phyloP scores from a whole-genome alignment of 1,140 invertebrate species.

The Caenorhabditis brenneri region DNA sequence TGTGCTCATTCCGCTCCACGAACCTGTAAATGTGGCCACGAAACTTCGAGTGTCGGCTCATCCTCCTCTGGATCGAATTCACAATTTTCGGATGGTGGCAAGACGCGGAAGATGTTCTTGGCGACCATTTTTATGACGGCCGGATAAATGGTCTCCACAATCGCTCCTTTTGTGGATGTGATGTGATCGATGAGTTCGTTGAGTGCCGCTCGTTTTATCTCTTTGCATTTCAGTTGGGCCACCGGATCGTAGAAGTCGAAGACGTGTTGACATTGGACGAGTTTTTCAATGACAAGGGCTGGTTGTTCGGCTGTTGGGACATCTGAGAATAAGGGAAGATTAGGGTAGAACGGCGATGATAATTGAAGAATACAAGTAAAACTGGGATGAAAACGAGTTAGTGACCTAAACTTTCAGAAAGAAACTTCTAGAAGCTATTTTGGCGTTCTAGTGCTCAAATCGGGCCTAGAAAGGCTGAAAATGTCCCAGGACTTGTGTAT shows the following conservation, averaged over 20 bases:
- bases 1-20: background rate
- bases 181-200: constrained; percentile 95
- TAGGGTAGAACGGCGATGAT: no score
- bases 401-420: no score
- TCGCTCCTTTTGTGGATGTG: constrained; percentile 67
- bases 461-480: no score
- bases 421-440: no score
- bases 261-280: constrained; percentile 93
- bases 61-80: constrained; percentile 99
- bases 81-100: constrained; percentile 91
- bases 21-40: constrained; percentile 95
- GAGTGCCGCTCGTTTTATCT: constrained; percentile 91
- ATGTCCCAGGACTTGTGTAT: no score
- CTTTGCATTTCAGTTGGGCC: constrained; percentile 97
- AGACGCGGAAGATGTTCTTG: constrained; percentile 90
- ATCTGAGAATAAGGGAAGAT: no score
- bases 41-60: constrained; percentile 95
- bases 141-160: constrained; percentile 71
- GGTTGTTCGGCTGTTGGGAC: constrained; percentile 78
- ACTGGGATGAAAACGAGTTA: no score
- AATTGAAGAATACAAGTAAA: no score
- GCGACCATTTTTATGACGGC: constrained; percentile 74
- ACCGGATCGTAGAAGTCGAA: constrained; percentile 97
- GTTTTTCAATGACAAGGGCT: constrained; percentile 92
- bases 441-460: no score